phyloP scores from a whole-genome alignment of 35 echinoderm and acorn worm genomes.

The Heliocidaris erythrogramma region DNA sequence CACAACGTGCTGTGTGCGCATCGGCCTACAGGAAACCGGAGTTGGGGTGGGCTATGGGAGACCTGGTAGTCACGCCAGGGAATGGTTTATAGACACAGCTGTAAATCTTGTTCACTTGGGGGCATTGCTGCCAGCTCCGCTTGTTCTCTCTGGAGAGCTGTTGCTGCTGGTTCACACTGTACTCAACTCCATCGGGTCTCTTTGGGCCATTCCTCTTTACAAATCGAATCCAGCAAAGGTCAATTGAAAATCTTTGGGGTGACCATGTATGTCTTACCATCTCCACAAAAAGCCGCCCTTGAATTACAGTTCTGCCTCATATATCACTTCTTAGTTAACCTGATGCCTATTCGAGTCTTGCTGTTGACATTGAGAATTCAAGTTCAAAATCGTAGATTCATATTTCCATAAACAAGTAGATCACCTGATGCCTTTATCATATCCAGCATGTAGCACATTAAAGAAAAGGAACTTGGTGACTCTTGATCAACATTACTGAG shows the following conservation, averaged over 20 bases:
- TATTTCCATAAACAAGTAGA: background rate
- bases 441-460: background rate
- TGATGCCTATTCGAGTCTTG: background rate
- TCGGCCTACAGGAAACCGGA: background rate
- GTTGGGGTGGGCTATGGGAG: constrained; percentile 15
- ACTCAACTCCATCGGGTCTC: constrained; percentile 14
- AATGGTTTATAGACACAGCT: constrained; percentile 18
- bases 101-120: constrained; percentile 37
- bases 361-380: background rate
- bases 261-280: background rate
- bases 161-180: background rate
- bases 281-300: background rate
- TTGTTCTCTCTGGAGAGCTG: constrained; percentile 15
- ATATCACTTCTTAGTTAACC: background rate
- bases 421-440: background rate
- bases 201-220: background rate
- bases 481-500: background rate
- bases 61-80: background rate
- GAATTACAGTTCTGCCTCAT: background rate
- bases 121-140: background rate
- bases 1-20: background rate
- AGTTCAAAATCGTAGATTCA: background rate
- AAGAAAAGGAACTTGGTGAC: background rate
- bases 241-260: background rate
- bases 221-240: background rate